Evolutionary conservation across 1,140 invertebrate genomes (phyloP).

Genomic region (Drosophila kurseongensis): DNA sequence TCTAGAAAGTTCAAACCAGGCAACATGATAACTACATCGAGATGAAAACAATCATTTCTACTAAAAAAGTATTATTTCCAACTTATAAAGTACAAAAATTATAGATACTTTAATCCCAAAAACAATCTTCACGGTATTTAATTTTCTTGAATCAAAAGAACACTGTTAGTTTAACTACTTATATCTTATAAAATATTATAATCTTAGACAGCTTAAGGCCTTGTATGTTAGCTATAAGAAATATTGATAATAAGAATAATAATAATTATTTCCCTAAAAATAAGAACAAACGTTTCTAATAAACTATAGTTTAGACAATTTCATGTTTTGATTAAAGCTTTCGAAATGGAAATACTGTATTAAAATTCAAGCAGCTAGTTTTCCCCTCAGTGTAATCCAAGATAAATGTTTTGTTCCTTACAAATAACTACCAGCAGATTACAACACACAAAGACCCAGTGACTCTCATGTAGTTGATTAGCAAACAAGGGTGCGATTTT

Average conservation of each 20-base stretch:
- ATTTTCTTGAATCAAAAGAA: no score
- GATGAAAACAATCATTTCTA: not conserved
- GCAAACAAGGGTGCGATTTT: constrained; percentile 12
- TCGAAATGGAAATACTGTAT: not conserved
- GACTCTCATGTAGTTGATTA: constrained; percentile 12
- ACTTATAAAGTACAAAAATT: no score
- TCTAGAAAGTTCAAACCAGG: constrained; percentile 12
- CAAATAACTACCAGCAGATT: constrained; percentile 14
- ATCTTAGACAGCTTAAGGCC: no score
- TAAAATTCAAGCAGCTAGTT: not conserved
- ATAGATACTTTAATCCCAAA: no score
- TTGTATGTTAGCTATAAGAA: no score
- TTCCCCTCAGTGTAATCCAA: not conserved
- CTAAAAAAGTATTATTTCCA: not conserved
- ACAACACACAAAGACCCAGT: not conserved
- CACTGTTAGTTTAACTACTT: no score
- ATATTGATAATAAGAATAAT: no score
- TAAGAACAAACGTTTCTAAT: no score
- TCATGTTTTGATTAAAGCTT: not conserved
- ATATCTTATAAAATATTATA: no score
- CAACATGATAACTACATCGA: not conserved
- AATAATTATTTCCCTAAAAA: no score
- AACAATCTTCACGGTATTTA: no score
- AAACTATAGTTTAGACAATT: no score
- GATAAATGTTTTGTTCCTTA: not conserved